phyloP scores from a whole-genome alignment of 2,113 vertebrate genomes.

The Isichthys henryi region DNA sequence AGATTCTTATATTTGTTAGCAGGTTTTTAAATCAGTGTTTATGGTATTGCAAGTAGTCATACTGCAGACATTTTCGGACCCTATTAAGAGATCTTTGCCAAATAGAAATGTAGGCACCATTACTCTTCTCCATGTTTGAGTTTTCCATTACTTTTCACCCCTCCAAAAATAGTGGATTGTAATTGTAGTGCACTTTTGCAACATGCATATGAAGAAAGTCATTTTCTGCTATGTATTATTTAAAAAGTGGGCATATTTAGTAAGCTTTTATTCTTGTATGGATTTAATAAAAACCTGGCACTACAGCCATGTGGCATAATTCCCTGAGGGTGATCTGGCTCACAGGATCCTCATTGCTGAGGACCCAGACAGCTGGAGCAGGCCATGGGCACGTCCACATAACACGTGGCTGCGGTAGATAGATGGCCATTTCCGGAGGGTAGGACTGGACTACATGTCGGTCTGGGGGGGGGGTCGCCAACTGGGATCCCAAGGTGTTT shows the following conservation, averaged over 20 bases:
- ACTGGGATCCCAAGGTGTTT: background rate
- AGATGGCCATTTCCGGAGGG: background rate
- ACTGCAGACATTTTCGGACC: background rate
- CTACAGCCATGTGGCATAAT: background rate
- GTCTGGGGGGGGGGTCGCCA: background rate
- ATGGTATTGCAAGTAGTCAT: background rate
- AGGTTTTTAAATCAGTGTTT: background rate
- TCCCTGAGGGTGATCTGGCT: background rate
- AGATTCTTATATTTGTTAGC: background rate
- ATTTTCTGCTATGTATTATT: background rate
- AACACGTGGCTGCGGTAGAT: background rate
- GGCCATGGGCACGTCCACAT: background rate
- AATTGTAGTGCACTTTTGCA: background rate
- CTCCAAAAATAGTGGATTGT: background rate
- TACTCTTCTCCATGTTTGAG: background rate
- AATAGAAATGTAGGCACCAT: background rate
- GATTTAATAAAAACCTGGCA: background rate
- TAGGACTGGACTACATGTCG: background rate
- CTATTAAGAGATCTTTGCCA: background rate
- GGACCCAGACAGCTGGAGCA: background rate
- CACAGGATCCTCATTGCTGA: background rate
- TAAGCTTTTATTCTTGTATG: background rate
- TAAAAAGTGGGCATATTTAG: background rate
- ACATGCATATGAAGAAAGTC: background rate
- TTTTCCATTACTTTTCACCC: background rate